Percentiles rank a stretch among this genome's conserved stretches.
phyloP scores from a whole-genome alignment of 2,888 invertebrate genomes.

The Meteorus cinctellus region DNA sequence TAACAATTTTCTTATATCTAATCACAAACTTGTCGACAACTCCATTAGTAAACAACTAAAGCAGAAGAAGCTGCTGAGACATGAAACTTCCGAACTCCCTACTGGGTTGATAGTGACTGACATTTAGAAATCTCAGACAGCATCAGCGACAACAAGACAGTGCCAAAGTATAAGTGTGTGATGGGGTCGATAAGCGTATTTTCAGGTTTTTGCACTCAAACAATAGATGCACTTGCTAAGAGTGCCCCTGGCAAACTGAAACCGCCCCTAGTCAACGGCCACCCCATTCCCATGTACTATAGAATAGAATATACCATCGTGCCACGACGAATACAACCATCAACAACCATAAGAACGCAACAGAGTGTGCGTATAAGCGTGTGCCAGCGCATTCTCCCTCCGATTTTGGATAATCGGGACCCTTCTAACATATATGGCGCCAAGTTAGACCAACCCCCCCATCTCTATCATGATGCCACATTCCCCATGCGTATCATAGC shows the following conservation, averaged over 20 bases:
- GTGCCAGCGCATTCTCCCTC: slow-evolving; percentile 6
- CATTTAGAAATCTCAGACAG: slow-evolving; percentile 32
- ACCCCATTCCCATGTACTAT: slow-evolving; percentile 54
- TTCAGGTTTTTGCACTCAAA: slow-evolving; percentile 66
- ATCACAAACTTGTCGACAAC: neutral
- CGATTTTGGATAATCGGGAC: slow-evolving; percentile 48
- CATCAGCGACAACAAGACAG: slow-evolving; percentile 44
- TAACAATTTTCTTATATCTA: neutral
- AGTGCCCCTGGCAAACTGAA: slow-evolving; percentile 69
- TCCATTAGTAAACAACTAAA: neutral
- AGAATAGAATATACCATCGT: slow-evolving; percentile 12
- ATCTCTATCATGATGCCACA: slow-evolving; percentile 37
- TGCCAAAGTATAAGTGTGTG: slow-evolving; percentile 25
- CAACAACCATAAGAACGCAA: slow-evolving; percentile 46
- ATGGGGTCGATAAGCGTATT: slow-evolving; percentile 62
- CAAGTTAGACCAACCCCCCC: slow-evolving; percentile 55
- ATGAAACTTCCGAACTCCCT: slow-evolving; percentile 28
- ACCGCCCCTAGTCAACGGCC: slow-evolving; percentile 60
- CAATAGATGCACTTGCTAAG: slow-evolving; percentile 70
- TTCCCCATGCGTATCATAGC: slow-evolving; percentile 65
- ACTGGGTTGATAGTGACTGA: slow-evolving; percentile 31
- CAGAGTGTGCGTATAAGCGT: slow-evolving; percentile 40
- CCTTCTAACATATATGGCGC: slow-evolving; percentile 53
- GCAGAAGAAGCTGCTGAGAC: neutral
- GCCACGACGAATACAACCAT: slow-evolving; percentile 38